Conservation (phyloP, 64 coral and sea anemone genomes). For the Hydrozoanthus tunicans region DNA sequence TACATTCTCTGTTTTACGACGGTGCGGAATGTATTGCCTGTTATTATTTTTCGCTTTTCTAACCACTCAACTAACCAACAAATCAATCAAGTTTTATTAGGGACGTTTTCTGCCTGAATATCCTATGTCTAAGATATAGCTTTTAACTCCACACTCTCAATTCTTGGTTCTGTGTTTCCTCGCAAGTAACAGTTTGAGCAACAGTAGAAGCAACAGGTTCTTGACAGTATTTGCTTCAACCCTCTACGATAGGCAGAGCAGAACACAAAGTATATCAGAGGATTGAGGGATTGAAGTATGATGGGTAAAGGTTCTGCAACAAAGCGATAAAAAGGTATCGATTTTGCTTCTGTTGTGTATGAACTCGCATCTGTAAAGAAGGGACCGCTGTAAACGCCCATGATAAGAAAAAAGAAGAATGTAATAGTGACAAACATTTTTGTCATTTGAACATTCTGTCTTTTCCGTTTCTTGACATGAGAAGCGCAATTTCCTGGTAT, state of each 20-base stretch:
- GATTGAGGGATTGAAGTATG: background rate
- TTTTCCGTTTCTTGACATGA: background rate
- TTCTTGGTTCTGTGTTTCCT: too few relatives aligned
- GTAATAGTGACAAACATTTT: background rate
- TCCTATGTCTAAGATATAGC: too few relatives aligned
- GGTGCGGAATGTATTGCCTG: too few relatives aligned
- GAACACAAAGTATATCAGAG: background rate
- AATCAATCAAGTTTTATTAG: too few relatives aligned
- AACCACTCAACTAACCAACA: too few relatives aligned
- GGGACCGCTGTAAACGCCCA: background rate
- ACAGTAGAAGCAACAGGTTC: background rate
- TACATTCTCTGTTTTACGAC: too few relatives aligned
- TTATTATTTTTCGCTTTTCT: too few relatives aligned
- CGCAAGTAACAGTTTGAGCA: too few relatives aligned
- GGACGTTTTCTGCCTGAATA: too few relatives aligned
- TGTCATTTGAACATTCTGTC: slow-evolving; percentile 14
- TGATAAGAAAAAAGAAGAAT: background rate
- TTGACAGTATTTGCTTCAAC: background rate
- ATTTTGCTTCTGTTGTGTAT: background rate
- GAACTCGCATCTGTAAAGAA: background rate
- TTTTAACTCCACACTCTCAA: too few relatives aligned
- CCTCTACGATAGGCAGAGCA: background rate
- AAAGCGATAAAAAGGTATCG: too few relatives aligned
- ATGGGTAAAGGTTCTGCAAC: background rate
- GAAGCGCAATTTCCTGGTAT: background rate